Evolutionary conservation across 2,888 invertebrate genomes (phyloP), one percentile per base, ranked within the genome.

Genomic region (Nemoura dubitans): DNA sequence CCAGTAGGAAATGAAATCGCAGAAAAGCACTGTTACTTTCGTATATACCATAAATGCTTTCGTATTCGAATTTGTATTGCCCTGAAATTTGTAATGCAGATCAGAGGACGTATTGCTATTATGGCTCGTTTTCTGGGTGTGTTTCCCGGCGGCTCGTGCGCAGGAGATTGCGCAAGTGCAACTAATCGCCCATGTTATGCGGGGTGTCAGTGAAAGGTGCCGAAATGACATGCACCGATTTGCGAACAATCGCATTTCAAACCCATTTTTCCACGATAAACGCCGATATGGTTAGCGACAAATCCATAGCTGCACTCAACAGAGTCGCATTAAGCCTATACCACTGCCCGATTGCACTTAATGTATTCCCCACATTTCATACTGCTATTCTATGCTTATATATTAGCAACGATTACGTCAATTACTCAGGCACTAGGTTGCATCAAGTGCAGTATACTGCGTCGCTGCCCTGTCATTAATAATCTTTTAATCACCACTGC

Each of bases 171-270:
- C 26, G 78, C 78, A 78, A 78, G 78, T 78, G 78, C 0, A 14
- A 1, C 78, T 1, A 78, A 78, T 78, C n/a, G 78, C 25, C 78
- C 27, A 78, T n/a, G n/a, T 78, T 78, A 78, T 25, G 28, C 28
- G 10, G 78, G 78, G 78, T 26, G 78, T 10, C 78, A 78, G 78
- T 3, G 78, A 78, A 78, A 78, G 78, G 59, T 59, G 59, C 59
- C 59, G 59, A 59, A 59, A 59, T 59, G 59, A 59, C 59, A 59
- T 6, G 36, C 59, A 59, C 59, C 59, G 59, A 59, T 21, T 59
- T 59, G 21, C 59, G 21, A 21, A 59, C 59, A 59, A 59, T 59
- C 59, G 59, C 3, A 59, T 59, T 36, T 36, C 3, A 36, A 36
- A 36, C 36, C 59, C 3, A 59, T 7, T 59, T 59, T 59, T 59